phyloP scores from a whole-genome alignment of 2,888 invertebrate genomes.

The Tenthredo amoena region DNA sequence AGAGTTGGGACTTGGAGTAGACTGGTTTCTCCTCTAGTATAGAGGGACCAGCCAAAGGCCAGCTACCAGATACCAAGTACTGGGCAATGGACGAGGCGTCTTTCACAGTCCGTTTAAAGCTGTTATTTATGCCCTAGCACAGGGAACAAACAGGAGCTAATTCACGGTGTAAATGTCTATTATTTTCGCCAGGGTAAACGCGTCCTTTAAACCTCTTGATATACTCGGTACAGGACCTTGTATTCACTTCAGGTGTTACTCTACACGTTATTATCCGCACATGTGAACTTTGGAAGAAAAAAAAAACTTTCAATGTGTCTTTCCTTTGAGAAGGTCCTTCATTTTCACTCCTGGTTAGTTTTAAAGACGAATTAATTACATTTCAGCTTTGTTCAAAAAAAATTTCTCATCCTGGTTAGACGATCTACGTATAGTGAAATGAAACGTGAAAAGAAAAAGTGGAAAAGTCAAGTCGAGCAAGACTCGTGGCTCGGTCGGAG shows the following conservation, averaged over 20 bases:
- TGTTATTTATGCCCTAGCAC: constrained; percentile 33
- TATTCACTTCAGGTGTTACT: neutral
- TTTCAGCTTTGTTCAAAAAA: neutral
- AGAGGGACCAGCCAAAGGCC: neutral
- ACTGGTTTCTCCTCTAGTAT: constrained; percentile 3
- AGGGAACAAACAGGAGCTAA: constrained; percentile 30
- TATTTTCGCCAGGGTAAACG: constrained; percentile 30
- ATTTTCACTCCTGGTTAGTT: neutral
- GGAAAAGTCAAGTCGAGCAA: neutral
- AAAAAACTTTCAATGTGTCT: neutral
- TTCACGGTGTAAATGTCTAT: constrained; percentile 38
- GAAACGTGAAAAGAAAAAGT: neutral
- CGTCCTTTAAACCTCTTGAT: constrained; percentile 17
- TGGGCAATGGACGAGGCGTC: constrained; percentile 11
- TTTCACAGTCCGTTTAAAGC: constrained; percentile 26
- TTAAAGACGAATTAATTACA: neutral
- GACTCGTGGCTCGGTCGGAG: neutral
- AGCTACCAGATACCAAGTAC: neutral
- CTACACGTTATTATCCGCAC: neutral
- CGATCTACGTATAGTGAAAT: neutral
- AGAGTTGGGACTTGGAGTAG: constrained; percentile 24
- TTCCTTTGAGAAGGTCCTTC: neutral
- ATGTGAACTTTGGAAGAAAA: neutral
- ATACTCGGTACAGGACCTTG: neutral
- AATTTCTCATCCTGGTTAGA: neutral